phyloP scores from a whole-genome alignment of 1,140 invertebrate genomes.

The Chrysoperla carnea region DNA sequence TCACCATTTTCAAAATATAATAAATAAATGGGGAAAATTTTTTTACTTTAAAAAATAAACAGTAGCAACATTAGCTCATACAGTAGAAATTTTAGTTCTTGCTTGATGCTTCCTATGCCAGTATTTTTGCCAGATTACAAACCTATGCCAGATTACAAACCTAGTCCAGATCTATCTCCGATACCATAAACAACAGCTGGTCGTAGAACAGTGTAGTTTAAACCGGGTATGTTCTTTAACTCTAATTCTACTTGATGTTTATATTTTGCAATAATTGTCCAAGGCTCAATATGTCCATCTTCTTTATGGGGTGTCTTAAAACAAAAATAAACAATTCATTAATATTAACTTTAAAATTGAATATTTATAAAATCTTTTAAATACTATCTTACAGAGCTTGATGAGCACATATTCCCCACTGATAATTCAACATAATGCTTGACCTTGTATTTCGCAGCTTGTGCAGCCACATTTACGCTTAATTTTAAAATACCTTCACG shows the following conservation, averaged over 20 bases:
- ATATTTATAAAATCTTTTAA: background rate
- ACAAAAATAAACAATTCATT: background rate
- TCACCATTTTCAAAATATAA: too few species aligned
- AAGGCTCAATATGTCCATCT: constrained; percentile 54
- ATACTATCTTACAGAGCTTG: constrained; percentile 48
- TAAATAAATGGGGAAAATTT: too few species aligned
- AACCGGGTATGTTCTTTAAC: constrained; percentile 36
- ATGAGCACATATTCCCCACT: constrained; percentile 59
- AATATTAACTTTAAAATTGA: background rate
- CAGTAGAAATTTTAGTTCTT: too few species aligned
- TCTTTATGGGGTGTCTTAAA: constrained; percentile 47
- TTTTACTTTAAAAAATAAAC: too few species aligned
- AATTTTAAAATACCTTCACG: constrained; percentile 75
- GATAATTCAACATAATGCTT: constrained; percentile 70
- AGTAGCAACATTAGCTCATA: too few species aligned
- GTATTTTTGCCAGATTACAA: too few species aligned
- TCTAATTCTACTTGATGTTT: constrained; percentile 70
- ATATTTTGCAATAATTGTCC: constrained; percentile 66
- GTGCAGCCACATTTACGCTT: constrained; percentile 62
- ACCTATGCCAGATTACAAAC: too few species aligned
- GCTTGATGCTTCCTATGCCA: too few species aligned
- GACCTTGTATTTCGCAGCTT: constrained; percentile 48
- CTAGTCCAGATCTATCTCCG: constrained; percentile 64
- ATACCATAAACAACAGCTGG: constrained; percentile 75
- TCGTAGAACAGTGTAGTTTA: constrained; percentile 45